phyloP scores from a whole-genome alignment of 2,888 invertebrate species.

The Andrena praecox region DNA sequence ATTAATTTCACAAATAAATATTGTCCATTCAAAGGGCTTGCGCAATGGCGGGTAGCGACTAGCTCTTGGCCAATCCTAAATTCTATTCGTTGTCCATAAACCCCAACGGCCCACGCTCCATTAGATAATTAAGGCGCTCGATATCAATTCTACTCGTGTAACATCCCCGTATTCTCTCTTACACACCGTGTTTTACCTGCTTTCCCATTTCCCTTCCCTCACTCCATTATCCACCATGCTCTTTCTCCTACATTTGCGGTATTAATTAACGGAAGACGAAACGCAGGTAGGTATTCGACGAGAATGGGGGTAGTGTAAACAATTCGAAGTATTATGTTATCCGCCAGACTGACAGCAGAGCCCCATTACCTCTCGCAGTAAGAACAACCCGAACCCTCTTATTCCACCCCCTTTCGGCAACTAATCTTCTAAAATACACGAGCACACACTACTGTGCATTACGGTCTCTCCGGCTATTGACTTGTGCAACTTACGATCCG shows the following conservation, averaged over 20 bases:
- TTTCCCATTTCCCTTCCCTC: slow-evolving; percentile 39
- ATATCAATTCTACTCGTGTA: slow-evolving; percentile 38
- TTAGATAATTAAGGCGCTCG: slow-evolving; percentile 71
- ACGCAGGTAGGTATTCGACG: slow-evolving; percentile 52
- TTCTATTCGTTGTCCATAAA: slow-evolving; percentile 31
- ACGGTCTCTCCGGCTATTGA: slow-evolving; percentile 65
- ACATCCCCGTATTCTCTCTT: slow-evolving; percentile 1
- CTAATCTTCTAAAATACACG: slow-evolving; percentile 77
- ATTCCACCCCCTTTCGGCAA: slow-evolving; percentile 70
- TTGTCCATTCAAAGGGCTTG: neutral
- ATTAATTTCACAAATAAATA: neutral
- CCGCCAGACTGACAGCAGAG: slow-evolving; percentile 77
- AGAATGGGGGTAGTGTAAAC: slow-evolving; percentile 76
- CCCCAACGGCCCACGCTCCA: slow-evolving; percentile 72
- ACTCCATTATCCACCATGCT: slow-evolving; percentile 19
- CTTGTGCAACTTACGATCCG: slow-evolving; percentile 68
- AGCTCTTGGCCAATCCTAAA: neutral
- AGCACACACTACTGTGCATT: slow-evolving; percentile 50
- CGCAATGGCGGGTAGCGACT: neutral
- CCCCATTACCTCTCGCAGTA: slow-evolving; percentile 77
- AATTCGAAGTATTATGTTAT: slow-evolving; percentile 80
- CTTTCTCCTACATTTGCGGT: slow-evolving; percentile 68
- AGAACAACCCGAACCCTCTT: slow-evolving; percentile 73
- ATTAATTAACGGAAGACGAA: slow-evolving; percentile 78
- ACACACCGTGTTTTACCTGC: slow-evolving; percentile 24